Conservation (phyloP, 2,113 vertebrate species). For the Anarrhichthys ocellatus region DNA sequence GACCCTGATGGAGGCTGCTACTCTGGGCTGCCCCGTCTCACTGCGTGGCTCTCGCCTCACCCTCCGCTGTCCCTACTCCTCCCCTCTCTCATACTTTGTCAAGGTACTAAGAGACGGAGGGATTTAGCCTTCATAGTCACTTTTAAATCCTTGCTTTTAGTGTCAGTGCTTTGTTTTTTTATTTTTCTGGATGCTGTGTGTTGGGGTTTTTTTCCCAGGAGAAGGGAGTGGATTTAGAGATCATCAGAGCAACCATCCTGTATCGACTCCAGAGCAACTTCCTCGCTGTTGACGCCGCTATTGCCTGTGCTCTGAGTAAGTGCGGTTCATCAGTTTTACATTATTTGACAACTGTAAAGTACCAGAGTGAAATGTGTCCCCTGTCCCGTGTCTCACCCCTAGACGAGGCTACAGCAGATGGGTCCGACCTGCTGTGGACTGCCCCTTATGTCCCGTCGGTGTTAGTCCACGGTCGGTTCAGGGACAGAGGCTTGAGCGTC, state of each 20-base stretch:
- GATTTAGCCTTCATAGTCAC: not conserved
- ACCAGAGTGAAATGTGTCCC: not conserved
- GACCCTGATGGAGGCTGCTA: constrained; percentile 26
- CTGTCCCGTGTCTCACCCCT: not conserved
- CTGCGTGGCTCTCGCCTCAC: constrained; percentile 28
- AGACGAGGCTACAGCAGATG: constrained; percentile 57
- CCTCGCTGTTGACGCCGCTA: constrained; percentile 47
- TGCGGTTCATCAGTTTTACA: not conserved
- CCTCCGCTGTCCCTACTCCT: constrained; percentile 63
- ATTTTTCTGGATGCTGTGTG: not conserved
- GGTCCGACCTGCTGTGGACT: constrained; percentile 58
- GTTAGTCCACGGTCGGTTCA: constrained; percentile 49
- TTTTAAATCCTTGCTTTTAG: not conserved
- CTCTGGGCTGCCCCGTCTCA: constrained; percentile 56
- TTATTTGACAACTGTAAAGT: not conserved
- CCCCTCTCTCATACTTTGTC: constrained; percentile 44
- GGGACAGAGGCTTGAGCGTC: constrained; percentile 33
- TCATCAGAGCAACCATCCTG: constrained; percentile 51
- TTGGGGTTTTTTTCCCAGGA: constrained; percentile 41
- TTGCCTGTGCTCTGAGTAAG: constrained; percentile 58
- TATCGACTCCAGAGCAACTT: constrained; percentile 37
- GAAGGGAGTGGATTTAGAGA: constrained; percentile 51
- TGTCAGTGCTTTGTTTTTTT: not conserved
- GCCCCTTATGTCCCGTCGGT: constrained; percentile 39
- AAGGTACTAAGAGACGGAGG: constrained; percentile 31